These are phyloP conservation scores for Acipenser ruthenus DNA, from an alignment of 2,797 vertebrate genomes.

Conservation along the genomic window DNA sequence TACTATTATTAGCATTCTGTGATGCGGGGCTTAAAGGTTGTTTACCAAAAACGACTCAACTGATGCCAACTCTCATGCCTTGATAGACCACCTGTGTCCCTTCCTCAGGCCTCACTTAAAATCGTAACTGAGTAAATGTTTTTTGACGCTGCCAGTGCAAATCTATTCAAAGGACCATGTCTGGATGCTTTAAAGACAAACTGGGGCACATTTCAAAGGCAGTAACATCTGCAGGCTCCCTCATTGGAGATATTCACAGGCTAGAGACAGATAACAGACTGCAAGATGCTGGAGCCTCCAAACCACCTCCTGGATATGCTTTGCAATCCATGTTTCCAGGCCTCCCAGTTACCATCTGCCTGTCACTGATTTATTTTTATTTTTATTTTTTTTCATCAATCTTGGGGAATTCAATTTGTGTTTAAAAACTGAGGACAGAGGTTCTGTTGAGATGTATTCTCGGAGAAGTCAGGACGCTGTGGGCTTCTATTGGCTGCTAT, in stretches of 20 bases:
- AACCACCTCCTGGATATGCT: not conserved
- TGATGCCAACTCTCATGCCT: not conserved
- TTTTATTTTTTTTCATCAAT: too few relatives aligned
- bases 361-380: too few relatives aligned
- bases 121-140: not conserved
- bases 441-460: too few relatives aligned
- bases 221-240: not conserved
- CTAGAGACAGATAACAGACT: conserved; percentile 1
- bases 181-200: not conserved
- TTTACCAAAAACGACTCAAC: not conserved
- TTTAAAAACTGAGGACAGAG: too few relatives aligned
- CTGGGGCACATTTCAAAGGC: conserved; percentile 1
- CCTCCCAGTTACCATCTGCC: not conserved
- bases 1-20: too few relatives aligned
- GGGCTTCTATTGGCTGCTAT: too few relatives aligned
- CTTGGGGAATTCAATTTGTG: too few relatives aligned
- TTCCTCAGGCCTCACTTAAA: not conserved
- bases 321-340: not conserved
- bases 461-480: too few relatives aligned
- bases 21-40: too few relatives aligned
- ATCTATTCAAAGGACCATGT: not conserved
- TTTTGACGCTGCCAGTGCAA: not conserved
- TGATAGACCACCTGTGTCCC: not conserved
- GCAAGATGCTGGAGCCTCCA: not conserved
- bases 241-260: not conserved